These are phyloP conservation scores for Eretmocerus hayati DNA, from an alignment of 2,888 invertebrate genomes.

Conservation along the genomic window DNA sequence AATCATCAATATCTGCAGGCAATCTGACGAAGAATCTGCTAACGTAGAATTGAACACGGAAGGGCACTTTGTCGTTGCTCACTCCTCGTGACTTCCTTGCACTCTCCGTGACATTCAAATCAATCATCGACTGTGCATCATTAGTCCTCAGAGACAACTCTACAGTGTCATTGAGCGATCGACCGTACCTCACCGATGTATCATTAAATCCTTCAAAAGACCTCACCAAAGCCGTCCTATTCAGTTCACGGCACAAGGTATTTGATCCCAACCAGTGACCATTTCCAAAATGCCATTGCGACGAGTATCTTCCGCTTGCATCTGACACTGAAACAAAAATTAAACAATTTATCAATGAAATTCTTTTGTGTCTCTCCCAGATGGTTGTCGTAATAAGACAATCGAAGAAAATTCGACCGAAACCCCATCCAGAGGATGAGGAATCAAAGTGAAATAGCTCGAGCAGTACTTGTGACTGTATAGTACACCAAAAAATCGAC, in stretches of 20 bases:
- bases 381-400: too few species aligned
- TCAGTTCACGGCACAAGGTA: slow-evolving; percentile 61
- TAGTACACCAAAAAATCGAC: too few species aligned
- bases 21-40: slow-evolving; percentile 54
- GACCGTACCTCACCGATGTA: too few species aligned
- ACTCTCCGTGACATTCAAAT: background rate
- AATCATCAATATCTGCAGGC: slow-evolving; percentile 50
- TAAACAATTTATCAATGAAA: too few species aligned
- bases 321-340: slow-evolving; percentile 59
- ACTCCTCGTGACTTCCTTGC: background rate
- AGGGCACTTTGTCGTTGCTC: slow-evolving; percentile 53
- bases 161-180: slow-evolving; percentile 1
- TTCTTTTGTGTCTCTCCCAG: too few species aligned
- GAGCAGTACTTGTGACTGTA: too few species aligned
- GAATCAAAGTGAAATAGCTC: too few species aligned
- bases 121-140: background rate
- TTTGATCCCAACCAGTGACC: slow-evolving; percentile 76
- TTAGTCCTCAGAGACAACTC: slow-evolving; percentile 9
- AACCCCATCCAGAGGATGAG: too few species aligned
- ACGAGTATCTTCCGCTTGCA: slow-evolving; percentile 71
- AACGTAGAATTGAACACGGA: slow-evolving; percentile 56
- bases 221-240: slow-evolving; percentile 47
- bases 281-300: slow-evolving; percentile 71
- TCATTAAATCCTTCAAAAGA: too few species aligned
- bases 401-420: too few species aligned